These are phyloP conservation scores for Harpegnathos saltator DNA, from an alignment of 1,140 invertebrate genomes.

Conservation along the genomic window DNA sequence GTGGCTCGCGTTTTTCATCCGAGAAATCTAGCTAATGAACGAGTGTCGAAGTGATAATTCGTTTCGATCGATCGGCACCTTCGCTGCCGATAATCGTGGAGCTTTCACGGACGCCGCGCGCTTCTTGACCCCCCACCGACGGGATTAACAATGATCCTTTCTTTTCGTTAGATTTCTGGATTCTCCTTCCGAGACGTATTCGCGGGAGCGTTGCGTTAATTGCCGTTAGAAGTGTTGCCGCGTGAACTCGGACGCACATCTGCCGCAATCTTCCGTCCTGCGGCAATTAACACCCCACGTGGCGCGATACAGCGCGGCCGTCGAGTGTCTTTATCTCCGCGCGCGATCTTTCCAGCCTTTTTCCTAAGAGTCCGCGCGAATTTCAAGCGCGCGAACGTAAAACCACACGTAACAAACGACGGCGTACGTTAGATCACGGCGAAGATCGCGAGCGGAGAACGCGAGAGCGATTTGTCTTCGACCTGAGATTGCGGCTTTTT, in stretches of 20 bases:
- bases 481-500: constrained; percentile 77
- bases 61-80: too few relatives aligned
- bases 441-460: constrained; percentile 66
- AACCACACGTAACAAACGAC: constrained; percentile 69
- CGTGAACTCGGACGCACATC: not conserved
- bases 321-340: constrained; percentile 10
- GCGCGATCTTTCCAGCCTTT: not conserved
- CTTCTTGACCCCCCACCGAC: too few relatives aligned
- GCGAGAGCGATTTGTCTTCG: constrained; percentile 76
- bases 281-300: constrained; percentile 1
- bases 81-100: too few relatives aligned
- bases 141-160: not conserved
- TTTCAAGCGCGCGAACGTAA: constrained; percentile 58
- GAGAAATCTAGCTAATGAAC: too few relatives aligned
- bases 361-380: constrained; percentile 46
- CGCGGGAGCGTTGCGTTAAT: not conserved
- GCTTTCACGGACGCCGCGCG: too few relatives aligned
- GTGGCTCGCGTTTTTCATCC: too few relatives aligned
- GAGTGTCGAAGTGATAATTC: too few relatives aligned
- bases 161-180: not conserved
- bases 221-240: not conserved
- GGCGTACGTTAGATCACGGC: constrained; percentile 66
- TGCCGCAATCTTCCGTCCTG: constrained; percentile 13
- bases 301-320: not conserved
- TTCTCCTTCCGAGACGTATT: not conserved